Percentiles rank a stretch among this genome's conserved stretches.
Evolutionary conservation across 2,113 vertebrate genomes (phyloP).

Genomic region (Irena cyanogastra): DNA sequence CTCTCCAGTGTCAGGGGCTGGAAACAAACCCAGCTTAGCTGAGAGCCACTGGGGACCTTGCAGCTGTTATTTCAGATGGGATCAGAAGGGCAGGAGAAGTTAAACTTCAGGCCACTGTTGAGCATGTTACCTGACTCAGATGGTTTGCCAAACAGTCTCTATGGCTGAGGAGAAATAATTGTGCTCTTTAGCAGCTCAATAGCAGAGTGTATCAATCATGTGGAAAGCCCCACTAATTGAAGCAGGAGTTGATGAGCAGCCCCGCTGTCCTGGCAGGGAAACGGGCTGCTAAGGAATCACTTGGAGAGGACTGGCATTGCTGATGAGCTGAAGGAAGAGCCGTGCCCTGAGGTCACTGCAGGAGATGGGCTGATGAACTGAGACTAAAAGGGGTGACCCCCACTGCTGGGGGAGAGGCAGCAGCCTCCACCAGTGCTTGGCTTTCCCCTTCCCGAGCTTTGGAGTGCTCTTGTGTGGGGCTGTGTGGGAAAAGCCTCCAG

Average conservation of each 20-base stretch:
- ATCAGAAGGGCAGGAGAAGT: not conserved
- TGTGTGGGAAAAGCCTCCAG: constrained; percentile 15
- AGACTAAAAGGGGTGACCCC: not conserved
- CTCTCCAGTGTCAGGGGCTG: not conserved
- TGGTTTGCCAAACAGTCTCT: not conserved
- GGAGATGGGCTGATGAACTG: not conserved
- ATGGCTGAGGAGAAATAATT: not conserved
- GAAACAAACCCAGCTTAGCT: not conserved
- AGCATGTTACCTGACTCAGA: not conserved
- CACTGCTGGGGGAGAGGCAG: not conserved
- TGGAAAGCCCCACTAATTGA: not conserved
- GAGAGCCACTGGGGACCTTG: not conserved
- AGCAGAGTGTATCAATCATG: not conserved
- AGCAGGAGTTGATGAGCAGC: not conserved
- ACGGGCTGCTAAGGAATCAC: not conserved
- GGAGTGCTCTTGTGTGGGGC: accelerated
- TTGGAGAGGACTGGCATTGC: not conserved
- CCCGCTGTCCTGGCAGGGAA: not conserved
- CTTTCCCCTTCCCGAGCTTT: not conserved
- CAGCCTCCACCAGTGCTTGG: not conserved
- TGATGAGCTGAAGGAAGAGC: not conserved
- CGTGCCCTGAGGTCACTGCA: not conserved
- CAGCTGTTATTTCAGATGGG: not conserved
- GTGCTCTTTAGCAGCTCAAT: not conserved
- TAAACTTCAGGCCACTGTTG: not conserved